A percentile compares a stretch with the other conserved stretches of the same genome.
These are phyloP conservation scores for Scolopax rusticola DNA, from an alignment of 2,797 vertebrate genomes.

Conservation along the genomic window DNA sequence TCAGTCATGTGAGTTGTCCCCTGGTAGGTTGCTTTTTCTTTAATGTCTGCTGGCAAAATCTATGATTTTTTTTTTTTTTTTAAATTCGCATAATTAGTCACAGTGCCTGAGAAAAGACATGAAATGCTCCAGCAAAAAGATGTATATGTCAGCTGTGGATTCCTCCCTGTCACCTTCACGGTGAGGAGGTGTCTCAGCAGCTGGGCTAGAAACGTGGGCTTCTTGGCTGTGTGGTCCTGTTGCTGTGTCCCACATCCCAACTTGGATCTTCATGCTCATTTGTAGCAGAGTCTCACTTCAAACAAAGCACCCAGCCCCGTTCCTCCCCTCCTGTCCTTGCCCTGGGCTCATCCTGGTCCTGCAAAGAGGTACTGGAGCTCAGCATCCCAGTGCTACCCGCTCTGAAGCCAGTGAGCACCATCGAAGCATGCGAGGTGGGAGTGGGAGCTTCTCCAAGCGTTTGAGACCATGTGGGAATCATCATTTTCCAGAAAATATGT, in stretches of 20 bases:
- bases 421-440: neutral
- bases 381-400: rapidly evolving
- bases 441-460: neutral
- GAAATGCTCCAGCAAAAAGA: conserved; percentile 42
- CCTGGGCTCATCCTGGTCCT: neutral
- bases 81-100: conserved; percentile 61
- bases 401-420: neutral
- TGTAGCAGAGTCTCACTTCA: neutral
- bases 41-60: conserved; percentile 52
- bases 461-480: conserved; percentile 1
- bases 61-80: neutral
- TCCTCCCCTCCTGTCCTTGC: neutral
- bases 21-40: conserved; percentile 2
- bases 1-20: conserved; percentile 47
- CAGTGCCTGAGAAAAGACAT: conserved; percentile 12
- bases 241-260: neutral
- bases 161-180: conserved; percentile 24
- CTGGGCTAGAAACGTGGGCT: neutral
- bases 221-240: neutral
- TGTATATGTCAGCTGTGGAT: conserved; percentile 64
- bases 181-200: conserved; percentile 30
- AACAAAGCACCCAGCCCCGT: rapidly evolving
- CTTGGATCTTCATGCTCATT: neutral
- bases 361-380: neutral
- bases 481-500: neutral